Percentiles rank a stretch among this genome's conserved stretches.
These are phyloP conservation scores for Gymnopithys bicolor DNA, from an alignment of 2,797 vertebrate species.

Conservation along the genomic window DNA sequence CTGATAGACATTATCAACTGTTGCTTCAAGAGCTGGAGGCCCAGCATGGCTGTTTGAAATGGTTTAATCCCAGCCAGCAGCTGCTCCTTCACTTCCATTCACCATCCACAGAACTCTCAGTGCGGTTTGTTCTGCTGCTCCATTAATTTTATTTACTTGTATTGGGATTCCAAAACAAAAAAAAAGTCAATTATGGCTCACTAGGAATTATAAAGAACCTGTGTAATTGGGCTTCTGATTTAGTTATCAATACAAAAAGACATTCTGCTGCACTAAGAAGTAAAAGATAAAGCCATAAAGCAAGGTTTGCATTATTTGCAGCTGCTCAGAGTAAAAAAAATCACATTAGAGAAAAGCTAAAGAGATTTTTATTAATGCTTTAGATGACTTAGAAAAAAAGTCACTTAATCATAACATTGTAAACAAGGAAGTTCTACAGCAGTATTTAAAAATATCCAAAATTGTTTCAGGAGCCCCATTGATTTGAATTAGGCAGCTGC, in stretches of 20 bases:
- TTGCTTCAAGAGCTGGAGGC: not conserved
- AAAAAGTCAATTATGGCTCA: conserved; percentile 20
- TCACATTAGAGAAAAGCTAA: not conserved
- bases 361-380: conserved; percentile 52
- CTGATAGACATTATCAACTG: not conserved
- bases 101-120: not conserved
- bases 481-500: conserved; percentile 75
- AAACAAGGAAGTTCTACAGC: conserved; percentile 72
- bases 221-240: conserved; percentile 18
- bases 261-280: not conserved
- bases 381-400: conserved; percentile 45
- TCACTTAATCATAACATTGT: conserved; percentile 64
- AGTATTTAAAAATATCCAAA: conserved; percentile 70
- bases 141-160: not conserved
- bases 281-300: conserved; percentile 25
- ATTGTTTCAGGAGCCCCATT: conserved; percentile 67
- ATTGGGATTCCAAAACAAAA: conserved; percentile 13
- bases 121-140: not conserved
- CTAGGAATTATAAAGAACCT: not conserved
- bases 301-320: not conserved
- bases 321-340: not conserved
- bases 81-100: not conserved
- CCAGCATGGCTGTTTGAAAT: not conserved
- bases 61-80: not conserved
- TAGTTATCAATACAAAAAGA: conserved; percentile 18